Evolutionary conservation across 2,888 invertebrate species (phyloP), one percentile per base, ranked within the genome.

Genomic region (Sthenelais limicola): DNA sequence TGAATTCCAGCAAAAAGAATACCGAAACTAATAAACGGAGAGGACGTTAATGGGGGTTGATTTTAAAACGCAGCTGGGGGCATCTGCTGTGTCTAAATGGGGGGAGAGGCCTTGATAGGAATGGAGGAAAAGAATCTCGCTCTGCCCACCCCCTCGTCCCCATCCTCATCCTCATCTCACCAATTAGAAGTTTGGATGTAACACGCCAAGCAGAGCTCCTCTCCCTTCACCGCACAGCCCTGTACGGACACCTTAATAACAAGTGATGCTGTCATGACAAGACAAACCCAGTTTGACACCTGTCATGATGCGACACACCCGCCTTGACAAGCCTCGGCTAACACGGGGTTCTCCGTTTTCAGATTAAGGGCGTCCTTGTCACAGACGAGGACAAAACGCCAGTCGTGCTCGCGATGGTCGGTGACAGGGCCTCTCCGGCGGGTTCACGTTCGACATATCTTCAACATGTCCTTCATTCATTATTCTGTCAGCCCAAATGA

Each of bases 281-380:
- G 38, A 62, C 62, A 62, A 62, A 62, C 62, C 38, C 62, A 26
- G 38, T 62, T 62, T 62, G 62, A 62, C 62, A 62, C 62, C 62
- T 62, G 62, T 62, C 62, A 7, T 21, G 24, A 38, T 43, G 62
- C 35, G 62, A 62, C 62, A 43, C 62, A 38, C 62, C 38, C 62
- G 38, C 24, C 62, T 62, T 62, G 62, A 62, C 62, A 62, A 62
- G 62, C 62, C 38, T 62, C 62, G 62, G 62, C 62, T 62, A 38
- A 62, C 62, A 62, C 62, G 62, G 62, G 62, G 62, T 62, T 62
- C 62, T 62, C 62, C 62, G 62, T 62, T 62, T 62, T 62, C 62
- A 62, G 62, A 62, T 62, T 62, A 62, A 62, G 62, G 62, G 62
- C 21, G 24, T 62, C 24, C 62, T 43, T 62, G 62, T 62, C 62